Percentiles rank a stretch among this genome's conserved stretches.
These are phyloP conservation scores for Coremacera marginata DNA, from an alignment of 2,888 invertebrate genomes.

Conservation along the genomic window DNA sequence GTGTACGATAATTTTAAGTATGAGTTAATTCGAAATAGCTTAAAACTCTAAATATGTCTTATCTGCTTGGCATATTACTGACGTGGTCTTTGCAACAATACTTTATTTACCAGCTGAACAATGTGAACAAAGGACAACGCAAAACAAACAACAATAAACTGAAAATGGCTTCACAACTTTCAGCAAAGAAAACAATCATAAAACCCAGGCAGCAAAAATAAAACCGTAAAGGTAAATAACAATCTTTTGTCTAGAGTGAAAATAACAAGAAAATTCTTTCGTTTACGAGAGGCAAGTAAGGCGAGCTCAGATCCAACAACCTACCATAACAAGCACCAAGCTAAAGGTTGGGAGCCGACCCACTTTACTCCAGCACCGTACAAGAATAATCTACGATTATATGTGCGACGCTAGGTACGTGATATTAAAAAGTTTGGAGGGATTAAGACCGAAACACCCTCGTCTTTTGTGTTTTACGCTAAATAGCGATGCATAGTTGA, in stretches of 20 bases:
- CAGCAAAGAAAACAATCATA: conserved; percentile 19
- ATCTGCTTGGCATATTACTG: not conserved
- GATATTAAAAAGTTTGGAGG: too few relatives aligned
- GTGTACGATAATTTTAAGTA: too few relatives aligned
- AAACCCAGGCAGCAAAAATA: not conserved
- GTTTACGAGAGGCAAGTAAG: not conserved
- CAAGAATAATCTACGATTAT: too few relatives aligned
- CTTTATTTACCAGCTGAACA: conserved; percentile 6
- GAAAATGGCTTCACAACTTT: conserved; percentile 42
- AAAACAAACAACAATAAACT: conserved; percentile 41
- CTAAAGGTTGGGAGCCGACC: too few relatives aligned
- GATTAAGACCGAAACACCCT: too few relatives aligned
- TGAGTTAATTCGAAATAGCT: not conserved
- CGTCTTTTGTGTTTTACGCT: too few relatives aligned
- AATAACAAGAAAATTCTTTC: not conserved
- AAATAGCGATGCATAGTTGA: too few relatives aligned
- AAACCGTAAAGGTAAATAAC: not conserved
- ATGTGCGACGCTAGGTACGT: too few relatives aligned
- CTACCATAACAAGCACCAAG: too few relatives aligned
- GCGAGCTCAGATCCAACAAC: not conserved
- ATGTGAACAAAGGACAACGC: conserved; percentile 6
- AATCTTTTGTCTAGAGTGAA: not conserved
- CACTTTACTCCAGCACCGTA: too few relatives aligned
- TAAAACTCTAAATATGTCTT: not conserved
- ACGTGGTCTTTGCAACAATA: not conserved